These are phyloP conservation scores for Ptychoptera albimana DNA, from an alignment of 2,888 invertebrate species.

Conservation along the genomic window DNA sequence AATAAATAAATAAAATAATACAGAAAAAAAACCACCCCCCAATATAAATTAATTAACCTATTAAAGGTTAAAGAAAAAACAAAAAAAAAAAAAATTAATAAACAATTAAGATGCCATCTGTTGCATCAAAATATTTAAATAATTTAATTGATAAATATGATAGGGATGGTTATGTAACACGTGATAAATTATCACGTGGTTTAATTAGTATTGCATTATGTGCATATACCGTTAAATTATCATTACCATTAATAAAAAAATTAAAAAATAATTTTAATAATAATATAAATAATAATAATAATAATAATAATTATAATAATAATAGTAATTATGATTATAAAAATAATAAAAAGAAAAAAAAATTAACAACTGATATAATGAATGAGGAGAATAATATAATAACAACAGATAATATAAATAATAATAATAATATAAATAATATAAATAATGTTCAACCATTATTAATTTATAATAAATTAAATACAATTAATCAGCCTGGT, in stretches of 20 bases:
- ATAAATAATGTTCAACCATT: background rate
- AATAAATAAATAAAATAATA: too few relatives aligned
- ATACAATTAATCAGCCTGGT: constrained; percentile 35
- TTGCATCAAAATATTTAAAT: constrained; percentile 48
- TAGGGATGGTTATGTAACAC: constrained; percentile 34
- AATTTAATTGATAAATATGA: constrained; percentile 38
- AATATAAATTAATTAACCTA: too few relatives aligned
- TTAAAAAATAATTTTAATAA: constrained; percentile 1
- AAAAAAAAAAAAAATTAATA: too few relatives aligned
- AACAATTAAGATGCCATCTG: constrained; percentile 17
- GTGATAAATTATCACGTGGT: constrained; percentile 38
- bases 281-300: constrained; percentile 12
- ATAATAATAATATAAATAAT: background rate
- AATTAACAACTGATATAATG: constrained; percentile 13
- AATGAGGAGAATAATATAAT: constrained; percentile 11
- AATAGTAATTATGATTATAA: constrained; percentile 6
- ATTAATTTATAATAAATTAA: background rate
- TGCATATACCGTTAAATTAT: constrained; percentile 43
- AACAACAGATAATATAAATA: constrained; percentile 13
- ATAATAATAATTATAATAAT: constrained; percentile 8
- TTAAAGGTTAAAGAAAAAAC: too few relatives aligned
- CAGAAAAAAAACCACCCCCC: too few relatives aligned
- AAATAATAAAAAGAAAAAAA: constrained; percentile 18
- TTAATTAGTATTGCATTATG: constrained; percentile 40
- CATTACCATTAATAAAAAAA: constrained; percentile 40